Conservation (phyloP, 2,888 invertebrate species). For the Pycnomerus fuliginosus region DNA sequence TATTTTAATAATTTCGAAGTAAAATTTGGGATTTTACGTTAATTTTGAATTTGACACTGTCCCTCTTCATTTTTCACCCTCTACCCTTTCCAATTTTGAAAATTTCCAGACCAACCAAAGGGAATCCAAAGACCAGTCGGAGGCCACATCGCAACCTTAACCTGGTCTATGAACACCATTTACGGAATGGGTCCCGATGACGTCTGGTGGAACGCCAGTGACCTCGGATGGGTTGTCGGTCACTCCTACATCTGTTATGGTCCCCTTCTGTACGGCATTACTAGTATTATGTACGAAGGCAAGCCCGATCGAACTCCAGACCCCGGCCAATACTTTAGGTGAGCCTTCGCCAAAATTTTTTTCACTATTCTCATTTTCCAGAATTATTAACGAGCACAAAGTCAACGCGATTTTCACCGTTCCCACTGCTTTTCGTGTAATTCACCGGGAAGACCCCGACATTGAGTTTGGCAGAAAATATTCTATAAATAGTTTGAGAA, state of each 20-base stretch:
- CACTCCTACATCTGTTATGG: conserved; percentile 95
- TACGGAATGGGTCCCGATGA: conserved; percentile 79
- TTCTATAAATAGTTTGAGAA: conserved; percentile 67
- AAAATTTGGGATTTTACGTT: too few species aligned
- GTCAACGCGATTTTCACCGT: conserved; percentile 86
- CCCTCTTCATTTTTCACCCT: too few species aligned
- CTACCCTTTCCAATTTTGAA: too few species aligned
- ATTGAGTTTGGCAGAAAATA: conserved; percentile 67
- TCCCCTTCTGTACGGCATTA: conserved; percentile 78
- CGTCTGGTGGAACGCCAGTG: conserved; percentile 90
- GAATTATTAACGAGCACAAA: conserved; percentile 84
- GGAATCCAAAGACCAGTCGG: conserved; percentile 88
- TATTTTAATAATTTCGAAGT: too few species aligned
- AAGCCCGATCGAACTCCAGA: conserved; percentile 95
- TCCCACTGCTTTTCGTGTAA: conserved; percentile 85
- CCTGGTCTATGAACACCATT: conserved; percentile 80
- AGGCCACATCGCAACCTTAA: conserved; percentile 80
- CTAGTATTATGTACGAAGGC: conserved; percentile 85
- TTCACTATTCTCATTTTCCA: conserved; percentile 43
- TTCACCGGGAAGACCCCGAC: conserved; percentile 79
- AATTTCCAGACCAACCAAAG: conserved; percentile 61
- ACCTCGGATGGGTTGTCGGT: conserved; percentile 91
- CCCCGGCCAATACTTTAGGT: conserved; percentile 89
- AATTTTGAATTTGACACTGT: too few species aligned
- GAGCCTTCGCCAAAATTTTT: conserved; percentile 17